A percentile compares a stretch with the other conserved stretches of the same genome.
phyloP scores from a whole-genome alignment of 2,888 invertebrate genomes.

The Nemotelus nigrinus region DNA sequence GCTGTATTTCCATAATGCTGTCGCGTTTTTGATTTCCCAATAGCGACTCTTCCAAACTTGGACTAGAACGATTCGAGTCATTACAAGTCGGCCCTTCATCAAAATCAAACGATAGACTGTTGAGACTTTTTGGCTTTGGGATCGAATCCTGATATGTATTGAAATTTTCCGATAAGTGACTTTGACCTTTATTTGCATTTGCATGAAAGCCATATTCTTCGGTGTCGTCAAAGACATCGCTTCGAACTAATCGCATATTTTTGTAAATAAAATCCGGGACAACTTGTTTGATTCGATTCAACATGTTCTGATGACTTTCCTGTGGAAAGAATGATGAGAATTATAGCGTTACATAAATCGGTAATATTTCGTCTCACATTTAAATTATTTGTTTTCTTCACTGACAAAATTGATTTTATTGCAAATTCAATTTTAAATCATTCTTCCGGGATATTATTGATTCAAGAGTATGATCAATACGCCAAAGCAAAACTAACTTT shows the following conservation, averaged over 20 bases:
- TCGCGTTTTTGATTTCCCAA: background rate
- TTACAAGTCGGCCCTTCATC: background rate
- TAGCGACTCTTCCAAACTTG: background rate
- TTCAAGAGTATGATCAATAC: too few species aligned
- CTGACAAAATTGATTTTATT: background rate
- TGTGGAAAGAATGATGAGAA: conserved; percentile 13
- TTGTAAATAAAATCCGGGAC: conserved; percentile 44
- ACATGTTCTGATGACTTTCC: conserved; percentile 44
- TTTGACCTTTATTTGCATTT: background rate
- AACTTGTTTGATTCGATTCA: conserved; percentile 35
- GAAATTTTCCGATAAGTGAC: conserved; percentile 3
- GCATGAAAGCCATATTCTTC: background rate
- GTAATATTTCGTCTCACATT: too few species aligned
- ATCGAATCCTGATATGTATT: background rate
- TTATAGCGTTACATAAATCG: background rate
- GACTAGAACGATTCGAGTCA: conserved; percentile 3
- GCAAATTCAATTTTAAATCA: background rate
- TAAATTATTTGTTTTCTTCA: too few species aligned
- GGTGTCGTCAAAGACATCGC: background rate
- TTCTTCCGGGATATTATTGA: too few species aligned
- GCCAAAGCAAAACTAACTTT: too few species aligned
- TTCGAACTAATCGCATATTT: conserved; percentile 13
- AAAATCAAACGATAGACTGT: conserved; percentile 32
- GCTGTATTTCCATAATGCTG: conserved; percentile 39
- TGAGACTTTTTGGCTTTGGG: background rate